These are phyloP conservation scores for Chionodraco myersi DNA, from an alignment of 2,113 vertebrate species.

Conservation along the genomic window DNA sequence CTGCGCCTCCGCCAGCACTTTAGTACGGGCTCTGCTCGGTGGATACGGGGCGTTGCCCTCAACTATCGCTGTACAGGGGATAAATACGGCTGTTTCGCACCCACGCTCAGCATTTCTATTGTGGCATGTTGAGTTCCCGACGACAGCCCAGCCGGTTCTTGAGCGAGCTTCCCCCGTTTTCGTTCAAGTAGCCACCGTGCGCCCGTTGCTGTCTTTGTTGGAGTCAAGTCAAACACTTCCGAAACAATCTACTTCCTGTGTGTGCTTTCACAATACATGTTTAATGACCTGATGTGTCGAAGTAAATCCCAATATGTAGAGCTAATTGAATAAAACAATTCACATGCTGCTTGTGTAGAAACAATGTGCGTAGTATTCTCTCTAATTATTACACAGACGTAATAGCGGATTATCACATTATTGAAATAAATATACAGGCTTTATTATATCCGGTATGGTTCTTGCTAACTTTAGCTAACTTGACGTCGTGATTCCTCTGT, in stretches of 20 bases:
- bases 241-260: background rate
- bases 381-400: no score
- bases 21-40: constrained; percentile 51
- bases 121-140: constrained; percentile 71
- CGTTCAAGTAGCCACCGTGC: constrained; percentile 74
- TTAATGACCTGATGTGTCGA: fast-evolving
- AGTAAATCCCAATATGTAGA: background rate
- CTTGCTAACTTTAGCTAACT: background rate
- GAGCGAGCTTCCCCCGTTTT: constrained; percentile 71
- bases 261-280: constrained; percentile 39
- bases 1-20: constrained; percentile 67
- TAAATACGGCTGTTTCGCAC: constrained; percentile 50
- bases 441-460: background rate
- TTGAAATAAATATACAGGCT: fast-evolving
- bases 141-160: constrained; percentile 64
- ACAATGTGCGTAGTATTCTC: fast-evolving
- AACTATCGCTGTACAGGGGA: constrained; percentile 46
- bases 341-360: fast-evolving
- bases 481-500: background rate
- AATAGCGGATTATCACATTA: background rate
- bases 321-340: fast-evolving
- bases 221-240: background rate
- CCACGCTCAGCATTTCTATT: constrained; percentile 72
- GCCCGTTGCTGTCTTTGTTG: constrained; percentile 42
- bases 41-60: constrained; percentile 74